Evolutionary conservation across 2,797 vertebrate species (phyloP).

Genomic region (Leuciscus waleckii): DNA sequence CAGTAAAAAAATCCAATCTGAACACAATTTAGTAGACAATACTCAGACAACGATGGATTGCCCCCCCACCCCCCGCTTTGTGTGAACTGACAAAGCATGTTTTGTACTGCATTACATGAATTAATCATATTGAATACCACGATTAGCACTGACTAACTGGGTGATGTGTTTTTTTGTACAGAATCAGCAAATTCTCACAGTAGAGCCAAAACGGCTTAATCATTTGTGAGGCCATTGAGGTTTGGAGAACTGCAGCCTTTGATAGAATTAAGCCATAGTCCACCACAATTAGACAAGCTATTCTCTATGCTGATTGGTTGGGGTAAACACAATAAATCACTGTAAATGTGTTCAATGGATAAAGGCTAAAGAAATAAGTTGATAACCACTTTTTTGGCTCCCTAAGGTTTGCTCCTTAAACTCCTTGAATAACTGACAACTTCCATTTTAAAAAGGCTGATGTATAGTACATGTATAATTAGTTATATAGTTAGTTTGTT

Average conservation of each 20-base stretch:
- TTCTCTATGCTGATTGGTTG: constrained; percentile 63
- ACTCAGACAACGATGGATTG: constrained; percentile 3
- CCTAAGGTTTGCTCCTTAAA: constrained; percentile 50
- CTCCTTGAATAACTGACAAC: constrained; percentile 71
- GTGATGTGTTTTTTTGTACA: constrained; percentile 30
- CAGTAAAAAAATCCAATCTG: constrained; percentile 6
- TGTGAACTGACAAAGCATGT: constrained; percentile 24
- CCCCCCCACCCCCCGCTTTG: neutral
- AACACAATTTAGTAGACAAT: neutral
- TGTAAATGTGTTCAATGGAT: constrained; percentile 67
- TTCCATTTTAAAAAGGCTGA: constrained; percentile 66
- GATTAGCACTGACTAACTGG: constrained; percentile 19
- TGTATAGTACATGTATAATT: constrained; percentile 45
- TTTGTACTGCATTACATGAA: constrained; percentile 21
- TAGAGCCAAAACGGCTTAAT: constrained; percentile 53
- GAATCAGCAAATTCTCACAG: constrained; percentile 36
- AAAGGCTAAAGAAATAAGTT: constrained; percentile 60
- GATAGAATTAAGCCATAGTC: constrained; percentile 50
- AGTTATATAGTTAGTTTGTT: neutral
- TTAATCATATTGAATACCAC: constrained; percentile 27
- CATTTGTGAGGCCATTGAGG: constrained; percentile 49
- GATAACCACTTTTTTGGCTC: constrained; percentile 52
- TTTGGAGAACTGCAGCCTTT: constrained; percentile 52
- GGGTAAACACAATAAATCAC: constrained; percentile 79
- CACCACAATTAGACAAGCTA: constrained; percentile 64